Percentiles rank a stretch among this genome's conserved stretches.
Evolutionary conservation across 2,113 vertebrate genomes (phyloP).

Genomic region (Aegithalos caudatus): DNA sequence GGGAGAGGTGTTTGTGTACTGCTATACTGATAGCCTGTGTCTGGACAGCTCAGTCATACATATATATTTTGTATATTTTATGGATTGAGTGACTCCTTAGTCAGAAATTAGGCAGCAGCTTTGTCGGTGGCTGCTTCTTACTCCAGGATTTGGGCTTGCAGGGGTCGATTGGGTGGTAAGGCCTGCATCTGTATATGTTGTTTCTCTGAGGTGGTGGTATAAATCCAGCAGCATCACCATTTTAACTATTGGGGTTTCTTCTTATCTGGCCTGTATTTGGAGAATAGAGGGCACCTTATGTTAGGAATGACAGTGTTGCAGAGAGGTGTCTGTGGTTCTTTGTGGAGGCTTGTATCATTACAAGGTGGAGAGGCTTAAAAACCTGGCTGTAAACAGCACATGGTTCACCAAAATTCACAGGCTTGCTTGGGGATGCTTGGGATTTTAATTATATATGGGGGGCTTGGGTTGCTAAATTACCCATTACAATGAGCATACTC

Average conservation of each 20-base stretch:
- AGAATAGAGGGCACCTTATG: neutral
- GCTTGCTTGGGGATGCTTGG: neutral
- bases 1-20: neutral
- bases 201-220: neutral
- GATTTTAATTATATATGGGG: neutral
- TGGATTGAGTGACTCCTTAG: neutral
- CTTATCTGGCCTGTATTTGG: neutral
- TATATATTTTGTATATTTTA: neutral
- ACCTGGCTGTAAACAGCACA: neutral
- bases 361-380: neutral
- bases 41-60: neutral
- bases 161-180: neutral
- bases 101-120: neutral
- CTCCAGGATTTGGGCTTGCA: neutral
- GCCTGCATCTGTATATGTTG: neutral
- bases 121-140: neutral
- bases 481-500: neutral
- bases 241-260: neutral
- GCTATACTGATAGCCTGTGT: neutral
- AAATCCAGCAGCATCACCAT: neutral
- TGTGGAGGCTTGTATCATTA: neutral
- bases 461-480: neutral
- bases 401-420: neutral
- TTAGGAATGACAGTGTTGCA: neutral
- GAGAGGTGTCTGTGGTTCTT: neutral